Percentiles rank a stretch among this genome's conserved stretches.
These are phyloP conservation scores for Leucophenga maculata DNA, from an alignment of 2,888 invertebrate genomes.

Conservation along the genomic window DNA sequence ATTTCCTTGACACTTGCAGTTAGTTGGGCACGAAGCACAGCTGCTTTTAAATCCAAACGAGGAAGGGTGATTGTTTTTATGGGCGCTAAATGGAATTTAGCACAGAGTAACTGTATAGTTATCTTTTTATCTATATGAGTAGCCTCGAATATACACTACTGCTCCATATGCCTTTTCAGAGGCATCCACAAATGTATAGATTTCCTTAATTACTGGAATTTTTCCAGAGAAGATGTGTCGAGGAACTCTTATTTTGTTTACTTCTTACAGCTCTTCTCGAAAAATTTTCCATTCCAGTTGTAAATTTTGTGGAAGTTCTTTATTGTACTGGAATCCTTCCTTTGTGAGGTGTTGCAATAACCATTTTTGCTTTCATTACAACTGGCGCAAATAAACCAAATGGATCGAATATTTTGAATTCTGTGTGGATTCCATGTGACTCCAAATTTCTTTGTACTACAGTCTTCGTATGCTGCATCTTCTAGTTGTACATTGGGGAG, in stretches of 20 bases:
- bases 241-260: neutral
- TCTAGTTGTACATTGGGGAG: neutral
- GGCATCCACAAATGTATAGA: neutral
- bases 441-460: neutral
- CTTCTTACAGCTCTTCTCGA: neutral
- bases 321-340: neutral
- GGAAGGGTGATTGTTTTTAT: neutral
- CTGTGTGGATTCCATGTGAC: neutral
- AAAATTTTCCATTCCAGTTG: neutral
- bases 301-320: neutral
- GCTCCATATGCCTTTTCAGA: too few relatives aligned
- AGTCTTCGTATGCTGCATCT: neutral
- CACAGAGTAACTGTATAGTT: too few relatives aligned
- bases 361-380: neutral
- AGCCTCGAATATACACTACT: too few relatives aligned
- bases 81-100: conserved; percentile 16
- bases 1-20: neutral
- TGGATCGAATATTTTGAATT: too few relatives aligned
- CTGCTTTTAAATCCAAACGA: conserved; percentile 10
- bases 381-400: neutral
- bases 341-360: neutral
- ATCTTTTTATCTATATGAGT: too few relatives aligned
- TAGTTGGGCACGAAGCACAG: conserved; percentile 1
- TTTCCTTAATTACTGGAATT: neutral
- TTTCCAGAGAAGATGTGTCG: neutral